Evolutionary conservation across 2,797 vertebrate genomes (phyloP).

Genomic region (Sebastes alutus): DNA sequence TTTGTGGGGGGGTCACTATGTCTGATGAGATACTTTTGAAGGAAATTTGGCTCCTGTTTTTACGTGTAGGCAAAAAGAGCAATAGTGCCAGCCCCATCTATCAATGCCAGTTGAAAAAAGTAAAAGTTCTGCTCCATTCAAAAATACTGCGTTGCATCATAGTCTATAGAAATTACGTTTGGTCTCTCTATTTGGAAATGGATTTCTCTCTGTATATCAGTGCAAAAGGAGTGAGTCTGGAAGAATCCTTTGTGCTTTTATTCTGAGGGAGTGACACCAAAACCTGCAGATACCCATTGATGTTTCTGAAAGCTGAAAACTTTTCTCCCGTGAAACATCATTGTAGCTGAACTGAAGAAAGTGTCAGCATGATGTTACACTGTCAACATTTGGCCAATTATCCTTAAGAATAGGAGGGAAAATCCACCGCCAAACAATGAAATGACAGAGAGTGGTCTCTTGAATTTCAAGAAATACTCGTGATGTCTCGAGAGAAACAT

Average conservation of each 20-base stretch:
- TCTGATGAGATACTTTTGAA: conserved; percentile 14
- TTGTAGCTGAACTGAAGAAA: conserved; percentile 12
- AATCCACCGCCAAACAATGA: not conserved
- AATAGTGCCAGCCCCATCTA: not conserved
- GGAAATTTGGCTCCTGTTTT: conserved; percentile 10
- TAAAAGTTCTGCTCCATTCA: not conserved
- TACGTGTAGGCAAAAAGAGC: not conserved
- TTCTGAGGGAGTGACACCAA: conserved; percentile 43
- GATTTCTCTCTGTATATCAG: conserved; percentile 21
- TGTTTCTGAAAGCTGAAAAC: conserved; percentile 43
- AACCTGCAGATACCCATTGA: conserved; percentile 38
- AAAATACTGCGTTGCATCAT: conserved; percentile 14
- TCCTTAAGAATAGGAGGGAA: conserved; percentile 2
- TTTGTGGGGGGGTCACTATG: not conserved
- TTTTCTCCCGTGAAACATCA: conserved; percentile 24
- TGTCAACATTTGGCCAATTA: conserved; percentile 44
- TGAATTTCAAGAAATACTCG: conserved; percentile 1
- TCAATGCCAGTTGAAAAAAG: not conserved
- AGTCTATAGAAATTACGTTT: not conserved
- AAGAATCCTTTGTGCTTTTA: conserved; percentile 40
- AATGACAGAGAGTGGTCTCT: not conserved
- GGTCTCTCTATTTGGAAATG: conserved; percentile 14
- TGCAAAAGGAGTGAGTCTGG: conserved; percentile 6
- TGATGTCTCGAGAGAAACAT: conserved; percentile 8
- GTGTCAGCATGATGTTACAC: conserved; percentile 7